Evolutionary conservation across 2,113 vertebrate species (phyloP), one percentile per base, ranked within the genome.

Genomic region (Xiphorhynchus elegans): DNA sequence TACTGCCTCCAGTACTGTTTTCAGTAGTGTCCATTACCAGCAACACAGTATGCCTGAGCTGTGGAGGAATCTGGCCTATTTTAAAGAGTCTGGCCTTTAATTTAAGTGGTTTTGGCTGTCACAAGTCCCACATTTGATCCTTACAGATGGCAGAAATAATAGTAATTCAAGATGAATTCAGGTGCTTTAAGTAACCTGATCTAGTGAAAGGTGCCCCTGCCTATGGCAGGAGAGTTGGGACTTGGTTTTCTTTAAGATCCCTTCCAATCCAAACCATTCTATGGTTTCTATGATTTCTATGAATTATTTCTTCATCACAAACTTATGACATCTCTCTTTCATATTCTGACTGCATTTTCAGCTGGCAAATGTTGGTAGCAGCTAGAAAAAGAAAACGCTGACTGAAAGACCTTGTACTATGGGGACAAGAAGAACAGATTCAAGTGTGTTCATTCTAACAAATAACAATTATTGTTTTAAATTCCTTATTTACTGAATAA

Each of bases 391-490:
- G 42, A 88, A 94, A 87, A 95, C 68, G 44, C 31, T 93, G 66
- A 87, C 76, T 86, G 60, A 46, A 87, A 94, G 50, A 8, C 28
- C 24, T 44, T 86, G 52, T 33, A 47, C 47, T 92, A 13, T 9
- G 60, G 19, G 28, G 25, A n/a, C 39, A 70, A 85, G 49, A 67
- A 64, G 58, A 56, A 84, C 24, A n/a, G 26, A 62, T 64, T 92
- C 39, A 94, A 94, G 55, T 42, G 67, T 44, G 24, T 64, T 93
- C 47, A 52, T 63, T 91, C 73, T 87, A 95, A 78, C 85, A 90
- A 96, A 81, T 75, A 92, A 56, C 37, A 95, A 96, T 96, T 92
- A 88, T 64, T 95, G 64, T 78, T 96, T 97, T 81, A 97, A 95
- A 90, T 25, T 77, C 47, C 46, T 85, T 70, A 84, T 94, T 95